Conservation (phyloP, 1,140 invertebrate species). For the Drosophila nannoptera region DNA sequence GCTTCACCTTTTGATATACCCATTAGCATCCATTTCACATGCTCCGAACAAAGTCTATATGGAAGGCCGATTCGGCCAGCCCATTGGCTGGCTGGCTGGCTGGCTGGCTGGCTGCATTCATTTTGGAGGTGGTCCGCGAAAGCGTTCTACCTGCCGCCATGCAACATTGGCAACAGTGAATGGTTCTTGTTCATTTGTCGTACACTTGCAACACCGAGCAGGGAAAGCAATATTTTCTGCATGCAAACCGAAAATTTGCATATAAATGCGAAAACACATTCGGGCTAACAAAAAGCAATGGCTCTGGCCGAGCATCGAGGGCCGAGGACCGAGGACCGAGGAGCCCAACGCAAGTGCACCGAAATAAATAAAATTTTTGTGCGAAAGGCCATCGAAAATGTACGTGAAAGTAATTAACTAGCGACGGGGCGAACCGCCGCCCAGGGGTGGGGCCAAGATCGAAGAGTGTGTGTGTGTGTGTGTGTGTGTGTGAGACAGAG, state of each 20-base stretch:
- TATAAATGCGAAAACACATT: slow-evolving; percentile 78
- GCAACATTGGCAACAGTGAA: slow-evolving; percentile 23
- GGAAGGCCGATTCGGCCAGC: slow-evolving; percentile 30
- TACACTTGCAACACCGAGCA: slow-evolving; percentile 25
- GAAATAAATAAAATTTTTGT: slow-evolving; percentile 74
- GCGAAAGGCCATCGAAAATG: slow-evolving; percentile 68
- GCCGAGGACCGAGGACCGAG: slow-evolving; percentile 4
- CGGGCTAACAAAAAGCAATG: slow-evolving; percentile 66
- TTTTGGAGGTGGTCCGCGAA: slow-evolving; percentile 32
- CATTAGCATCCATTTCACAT: too few species aligned
- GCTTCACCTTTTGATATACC: neutral
- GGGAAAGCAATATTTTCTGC: slow-evolving; percentile 70
- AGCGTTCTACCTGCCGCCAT: slow-evolving; percentile 23
- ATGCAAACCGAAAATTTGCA: slow-evolving; percentile 78
- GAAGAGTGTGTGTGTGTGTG: neutral
- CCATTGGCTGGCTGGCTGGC: slow-evolving; percentile 48
- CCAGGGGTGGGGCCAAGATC: neutral
- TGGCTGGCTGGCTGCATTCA: slow-evolving; percentile 46
- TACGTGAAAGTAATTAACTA: slow-evolving; percentile 78
- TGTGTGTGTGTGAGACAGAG: neutral
- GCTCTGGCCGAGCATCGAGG: neutral
- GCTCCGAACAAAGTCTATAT: neutral
- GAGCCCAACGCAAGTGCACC: slow-evolving; percentile 55
- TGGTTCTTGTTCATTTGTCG: slow-evolving; percentile 41
- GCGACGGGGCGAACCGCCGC: slow-evolving; percentile 29